A percentile compares a stretch with the other conserved stretches of the same genome.
Evolutionary conservation across 1,140 invertebrate species (phyloP).

Genomic region (Brachionus calyciflorus): DNA sequence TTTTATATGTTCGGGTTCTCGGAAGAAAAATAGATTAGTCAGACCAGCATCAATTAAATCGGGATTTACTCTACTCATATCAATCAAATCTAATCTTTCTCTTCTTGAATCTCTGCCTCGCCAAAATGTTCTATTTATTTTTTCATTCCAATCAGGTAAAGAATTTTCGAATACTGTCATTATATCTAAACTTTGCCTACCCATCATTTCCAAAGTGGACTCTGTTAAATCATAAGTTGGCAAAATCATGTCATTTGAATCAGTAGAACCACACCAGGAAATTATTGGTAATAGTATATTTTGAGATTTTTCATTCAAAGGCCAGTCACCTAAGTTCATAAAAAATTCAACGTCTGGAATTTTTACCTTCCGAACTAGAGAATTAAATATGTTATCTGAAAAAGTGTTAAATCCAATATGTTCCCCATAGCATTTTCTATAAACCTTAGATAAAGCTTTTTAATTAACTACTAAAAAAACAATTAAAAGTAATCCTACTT

Average conservation of each 20-base stretch:
- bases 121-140: conserved; percentile 79
- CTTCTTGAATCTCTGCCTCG: conserved; percentile 81
- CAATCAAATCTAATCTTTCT: conserved; percentile 74
- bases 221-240: conserved; percentile 93
- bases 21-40: conserved; percentile 94
- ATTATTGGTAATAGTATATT: conserved; percentile 74
- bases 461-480: conserved; percentile 17
- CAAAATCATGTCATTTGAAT: conserved; percentile 81
- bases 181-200: conserved; percentile 80
- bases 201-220: conserved; percentile 83
- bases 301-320: conserved; percentile 65
- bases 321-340: conserved; percentile 92
- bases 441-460: too few relatives aligned
- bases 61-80: conserved; percentile 71
- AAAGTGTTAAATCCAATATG: conserved; percentile 95
- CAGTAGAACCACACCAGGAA: conserved; percentile 88
- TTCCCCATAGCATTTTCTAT: conserved; percentile 83
- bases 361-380: conserved; percentile 71
- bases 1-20: conserved; percentile 70
- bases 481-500: conserved; percentile 62
- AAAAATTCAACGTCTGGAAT: conserved; percentile 86
- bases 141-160: conserved; percentile 70
- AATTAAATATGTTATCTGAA: conserved; percentile 80
- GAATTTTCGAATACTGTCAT: conserved; percentile 80
- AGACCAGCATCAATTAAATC: conserved; percentile 83